phyloP scores from a whole-genome alignment of 1,140 invertebrate species.

The Bombus breviceps region DNA sequence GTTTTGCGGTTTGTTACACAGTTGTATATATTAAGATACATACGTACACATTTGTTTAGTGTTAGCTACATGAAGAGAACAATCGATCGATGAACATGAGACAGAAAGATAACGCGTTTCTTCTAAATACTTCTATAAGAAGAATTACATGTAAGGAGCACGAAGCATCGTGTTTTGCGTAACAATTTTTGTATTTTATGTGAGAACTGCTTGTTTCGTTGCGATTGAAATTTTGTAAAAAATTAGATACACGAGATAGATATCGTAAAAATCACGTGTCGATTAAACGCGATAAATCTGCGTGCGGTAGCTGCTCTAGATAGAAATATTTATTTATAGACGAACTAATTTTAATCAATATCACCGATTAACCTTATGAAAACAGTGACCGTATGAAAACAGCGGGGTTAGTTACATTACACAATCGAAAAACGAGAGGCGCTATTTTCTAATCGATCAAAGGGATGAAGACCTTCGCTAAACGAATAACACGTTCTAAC shows the following conservation, averaged over 20 bases:
- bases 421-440: not conserved
- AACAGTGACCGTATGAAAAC: not conserved
- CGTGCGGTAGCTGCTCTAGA: not conserved
- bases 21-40: not conserved
- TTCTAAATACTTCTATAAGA: not conserved
- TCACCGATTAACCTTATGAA: not conserved
- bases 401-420: not conserved
- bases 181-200: not conserved
- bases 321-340: constrained; percentile 31
- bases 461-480: not conserved
- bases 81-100: not conserved
- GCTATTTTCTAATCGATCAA: not conserved
- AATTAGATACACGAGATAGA: not conserved
- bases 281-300: not conserved
- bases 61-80: not conserved
- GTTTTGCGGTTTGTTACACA: not conserved
- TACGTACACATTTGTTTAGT: not conserved
- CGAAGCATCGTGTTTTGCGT: not conserved
- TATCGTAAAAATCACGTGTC: not conserved
- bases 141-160: not conserved
- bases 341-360: constrained; percentile 33
- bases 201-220: too few relatives aligned
- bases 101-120: not conserved
- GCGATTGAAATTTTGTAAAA: not conserved
- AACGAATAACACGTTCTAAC: too few relatives aligned